Evolutionary conservation across 2,888 invertebrate genomes (phyloP), one percentile per base, ranked within the genome.

Genomic region (Microctonus brassicae): DNA sequence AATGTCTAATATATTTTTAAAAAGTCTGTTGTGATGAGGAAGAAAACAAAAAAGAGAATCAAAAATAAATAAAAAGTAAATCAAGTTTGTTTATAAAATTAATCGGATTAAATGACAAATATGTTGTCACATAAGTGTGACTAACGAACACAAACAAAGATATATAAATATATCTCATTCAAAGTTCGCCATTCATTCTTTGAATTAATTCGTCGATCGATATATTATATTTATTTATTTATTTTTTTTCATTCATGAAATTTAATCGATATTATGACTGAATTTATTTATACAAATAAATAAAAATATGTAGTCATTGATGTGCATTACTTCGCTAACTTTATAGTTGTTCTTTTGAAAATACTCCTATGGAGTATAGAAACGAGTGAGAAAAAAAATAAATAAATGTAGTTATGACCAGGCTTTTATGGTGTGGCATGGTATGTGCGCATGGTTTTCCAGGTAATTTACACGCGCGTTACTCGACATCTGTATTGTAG

Each of bases 161-260:
- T 29, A 29, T 29, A 29, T 29, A 29, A 29, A 29, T 29, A 29
- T 29, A 29, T 29, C 3, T 29, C 29, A 5, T 5, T 36, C 75
- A 69, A 61, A 77, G 77, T 81, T 75, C 77, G 80, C 76, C 75
- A 63, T 75, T 75, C 80, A 80, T 81, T 79, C 78, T 77, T 78
- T 69, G 71, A 65, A n/a, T n/a, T n/a, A n/a, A 60, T 67, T 33
- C 60, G 64, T 70, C 70, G 33, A 70, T 73, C 76, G 70, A 78
- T 78, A 55, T 73, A 72, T 77, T 66, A n/a, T n/a, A n/a, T n/a
- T n/a, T n/a, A n/a, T n/a, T n/a, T n/a, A n/a, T n/a, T 73, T 70
- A n/a, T 77, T 69, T 73, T 74, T 70, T 26, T n/a, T 75, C 67
- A 29, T 62, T 69, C 2, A 58, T 52, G 33, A 52, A 13, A 42